A percentile compares a stretch with the other conserved stretches of the same genome.
These are phyloP conservation scores for Ardeotis arabs DNA, from an alignment of 2,113 vertebrate species.

Conservation along the genomic window DNA sequence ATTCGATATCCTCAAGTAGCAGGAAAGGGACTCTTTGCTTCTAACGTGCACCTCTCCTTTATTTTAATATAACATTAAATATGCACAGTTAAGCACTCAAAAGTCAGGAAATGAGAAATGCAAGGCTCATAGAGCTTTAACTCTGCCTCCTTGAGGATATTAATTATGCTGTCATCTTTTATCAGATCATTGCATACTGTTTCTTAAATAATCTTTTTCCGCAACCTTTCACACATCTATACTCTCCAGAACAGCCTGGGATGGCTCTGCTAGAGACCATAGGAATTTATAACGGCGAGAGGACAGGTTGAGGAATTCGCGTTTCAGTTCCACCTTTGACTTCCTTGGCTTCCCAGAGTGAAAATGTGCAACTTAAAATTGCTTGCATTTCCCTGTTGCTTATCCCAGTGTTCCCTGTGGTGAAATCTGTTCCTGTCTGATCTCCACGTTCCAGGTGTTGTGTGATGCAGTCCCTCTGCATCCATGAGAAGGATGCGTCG, in stretches of 20 bases:
- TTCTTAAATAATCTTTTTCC: constrained; percentile 53
- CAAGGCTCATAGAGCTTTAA: constrained; percentile 64
- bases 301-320: background rate
- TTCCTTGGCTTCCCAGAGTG: background rate
- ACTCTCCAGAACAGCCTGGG: background rate
- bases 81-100: constrained; percentile 69
- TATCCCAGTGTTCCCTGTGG: background rate
- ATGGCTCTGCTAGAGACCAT: background rate
- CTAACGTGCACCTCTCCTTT: constrained; percentile 21
- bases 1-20: constrained; percentile 41
- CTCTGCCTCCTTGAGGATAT: constrained; percentile 65
- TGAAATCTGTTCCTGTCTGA: background rate
- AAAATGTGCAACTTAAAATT: background rate
- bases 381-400: background rate
- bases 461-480: too few relatives aligned
- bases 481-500: background rate
- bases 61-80: constrained; percentile 67
- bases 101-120: constrained; percentile 69
- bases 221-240: constrained; percentile 1
- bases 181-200: constrained; percentile 62
- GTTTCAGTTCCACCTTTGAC: background rate
- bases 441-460: background rate
- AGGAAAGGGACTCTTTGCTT: constrained; percentile 42
- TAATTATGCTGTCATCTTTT: constrained; percentile 68
- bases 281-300: background rate